Evolutionary conservation across 2,797 vertebrate genomes (phyloP), one percentile per base, ranked within the genome.

Genomic region (Characodon lateralis): DNA sequence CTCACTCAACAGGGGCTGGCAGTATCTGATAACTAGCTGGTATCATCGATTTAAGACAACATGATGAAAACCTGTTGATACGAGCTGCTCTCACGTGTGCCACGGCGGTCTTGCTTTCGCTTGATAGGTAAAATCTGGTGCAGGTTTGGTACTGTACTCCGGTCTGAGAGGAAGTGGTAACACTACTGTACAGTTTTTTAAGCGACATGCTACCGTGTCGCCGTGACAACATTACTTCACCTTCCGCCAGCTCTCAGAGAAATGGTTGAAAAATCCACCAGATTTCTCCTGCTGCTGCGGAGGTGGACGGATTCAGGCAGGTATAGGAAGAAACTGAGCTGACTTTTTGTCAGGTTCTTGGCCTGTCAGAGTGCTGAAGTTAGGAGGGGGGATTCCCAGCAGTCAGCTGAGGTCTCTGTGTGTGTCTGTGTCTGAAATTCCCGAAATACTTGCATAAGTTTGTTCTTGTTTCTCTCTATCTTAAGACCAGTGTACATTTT

Each of bases 361-460:
- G 82, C 74, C 73, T 87, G 89, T 90, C 87, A 89, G 91, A 79
- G 63, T 82, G 66, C 72, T 87, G 73, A 88, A 83, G 82, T 89
- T 83, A 85, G 85, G 83, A 82, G 72, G 80, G 89, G 91, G 80
- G 83, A 73, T 85, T 93, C 89, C 91, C 89, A 91, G 85, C 85
- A 87, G 88, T 90, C 90, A 92, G 89, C 90, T 93, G 89, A 91
- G 84, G 73, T 82, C 50, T 81, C 59, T 50, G 46, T 78, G 73
- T 81, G 79, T 70, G 61, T 88, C 70, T 76, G 84, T 83, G 84
- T 83, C 82, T 91, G 79, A 89, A 91, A 93, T 93, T 94, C 92
- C 91, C 94, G 83, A 93, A 93, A 94, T 92, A 83, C 90, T 91
- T 93, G 89, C 91, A 93, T 91, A 92, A 82, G 90, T 93, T 91